Base-by-base conservation (phyloP, 2,797 vertebrate species). In the Intellagama lesueurii region DNA sequence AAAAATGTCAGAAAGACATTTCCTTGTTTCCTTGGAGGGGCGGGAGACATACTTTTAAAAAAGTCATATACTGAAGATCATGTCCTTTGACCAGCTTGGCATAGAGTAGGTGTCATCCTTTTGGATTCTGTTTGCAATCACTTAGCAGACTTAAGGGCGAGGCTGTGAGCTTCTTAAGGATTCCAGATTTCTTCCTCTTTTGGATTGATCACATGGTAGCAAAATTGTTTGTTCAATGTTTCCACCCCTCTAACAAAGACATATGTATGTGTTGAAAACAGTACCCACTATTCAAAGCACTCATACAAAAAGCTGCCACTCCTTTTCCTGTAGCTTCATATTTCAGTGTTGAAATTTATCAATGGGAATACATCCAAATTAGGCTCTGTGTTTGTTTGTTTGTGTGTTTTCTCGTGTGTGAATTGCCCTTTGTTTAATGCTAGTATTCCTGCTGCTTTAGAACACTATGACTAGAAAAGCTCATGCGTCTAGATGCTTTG, bases 261-360 rank as follows among this genome's bases (percentile, higher is more conserved):
- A 78, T 76, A 88, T 26, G 24, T 73, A 9, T 93, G 35, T 35
- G 93, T 83, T 89, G 83, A 72, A n/a, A 88, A n/a, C 69, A 89
- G 52, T 68, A 86, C 28, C 85, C 83, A 44, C 85, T 91, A 77
- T 87, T 90, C 78, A 91, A 52, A 86, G 89, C 66, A 76, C 83
- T 73, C 22, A 69, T 86, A 0, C 40, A 88, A 92, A 56, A 81
- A 17, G 11, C 76, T 52, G 2, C 49, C 32, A 88, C 28, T 26
- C 70, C 79, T 26, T 88, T 89, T 52, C 83, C 77, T 26, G 9
- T 76, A 40, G n/a, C 72, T 92, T 91, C 85, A 72, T 35, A 66
- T 35, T 89, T 92, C 22, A 4, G 76, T 87, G 11, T 70, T 73
- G 86, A 80, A 72, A 52, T 32, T 11, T 44, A 70, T 84, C 88